Evolutionary conservation across 1,140 invertebrate genomes (phyloP).

Genomic region (Solenopsis invicta): DNA sequence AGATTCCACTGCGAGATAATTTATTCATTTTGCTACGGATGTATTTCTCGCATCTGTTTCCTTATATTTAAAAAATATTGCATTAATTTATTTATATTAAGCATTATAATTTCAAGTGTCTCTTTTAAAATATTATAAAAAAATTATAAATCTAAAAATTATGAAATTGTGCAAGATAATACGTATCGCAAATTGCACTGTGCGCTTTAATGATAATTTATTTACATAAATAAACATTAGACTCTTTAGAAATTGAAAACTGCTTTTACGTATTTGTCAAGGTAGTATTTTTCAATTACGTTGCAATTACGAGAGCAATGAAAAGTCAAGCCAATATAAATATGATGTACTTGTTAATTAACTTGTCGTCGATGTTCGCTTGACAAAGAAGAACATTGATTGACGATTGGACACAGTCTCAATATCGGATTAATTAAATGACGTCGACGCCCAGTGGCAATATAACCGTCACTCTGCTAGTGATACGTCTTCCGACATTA

Average conservation of each 20-base stretch:
- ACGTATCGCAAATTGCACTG: neutral
- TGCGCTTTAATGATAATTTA: neutral
- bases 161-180: neutral
- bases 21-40: neutral
- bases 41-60: neutral
- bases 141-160: neutral
- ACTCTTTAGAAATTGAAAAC: neutral
- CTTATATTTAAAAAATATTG: neutral
- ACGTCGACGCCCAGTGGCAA: neutral
- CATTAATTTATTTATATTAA: neutral
- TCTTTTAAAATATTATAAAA: neutral
- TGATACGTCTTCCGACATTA: neutral
- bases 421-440: conserved; percentile 53
- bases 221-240: neutral
- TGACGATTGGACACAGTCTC: conserved; percentile 22
- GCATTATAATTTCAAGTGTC: neutral
- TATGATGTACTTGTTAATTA: conserved; percentile 35
- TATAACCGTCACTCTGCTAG: neutral
- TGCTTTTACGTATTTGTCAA: neutral
- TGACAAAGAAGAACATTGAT: conserved; percentile 37
- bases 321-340: conserved; percentile 6
- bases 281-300: neutral
- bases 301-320: conserved; percentile 4
- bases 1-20: neutral
- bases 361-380: neutral